These are phyloP conservation scores for Branchipolynoe longqiensis DNA, from an alignment of 2,888 invertebrate species.

Conservation along the genomic window DNA sequence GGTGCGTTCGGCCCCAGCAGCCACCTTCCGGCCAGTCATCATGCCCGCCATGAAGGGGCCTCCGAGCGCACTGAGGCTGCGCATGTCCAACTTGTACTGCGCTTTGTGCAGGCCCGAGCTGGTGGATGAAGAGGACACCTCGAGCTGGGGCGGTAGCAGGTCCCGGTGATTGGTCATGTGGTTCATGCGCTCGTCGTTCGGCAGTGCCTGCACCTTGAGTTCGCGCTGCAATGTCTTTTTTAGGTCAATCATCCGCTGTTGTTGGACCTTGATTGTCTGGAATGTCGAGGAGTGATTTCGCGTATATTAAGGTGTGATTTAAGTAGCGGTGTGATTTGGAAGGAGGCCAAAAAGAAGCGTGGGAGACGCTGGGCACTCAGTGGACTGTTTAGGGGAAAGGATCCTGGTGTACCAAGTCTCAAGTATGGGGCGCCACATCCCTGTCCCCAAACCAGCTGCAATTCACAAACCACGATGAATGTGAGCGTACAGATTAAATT, in stretches of 20 bases:
- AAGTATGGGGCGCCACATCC: too few relatives aligned
- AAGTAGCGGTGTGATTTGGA: too few relatives aligned
- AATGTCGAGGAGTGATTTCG: too few relatives aligned
- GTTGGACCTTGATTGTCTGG: conserved; percentile 88
- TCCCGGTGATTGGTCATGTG: conserved; percentile 16
- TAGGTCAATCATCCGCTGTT: conserved; percentile 93
- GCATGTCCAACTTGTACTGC: neutral
- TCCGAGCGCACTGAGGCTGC: neutral
- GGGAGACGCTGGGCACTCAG: too few relatives aligned
- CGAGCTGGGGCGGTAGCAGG: neutral
- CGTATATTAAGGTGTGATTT: too few relatives aligned
- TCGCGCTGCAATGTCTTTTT: conserved; percentile 95
- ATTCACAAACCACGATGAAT: too few relatives aligned
- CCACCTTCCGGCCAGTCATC: neutral
- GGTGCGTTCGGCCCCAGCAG: conserved; percentile 19
- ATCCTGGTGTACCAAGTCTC: too few relatives aligned
- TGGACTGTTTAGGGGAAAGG: too few relatives aligned
- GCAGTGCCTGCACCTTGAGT: conserved; percentile 83
- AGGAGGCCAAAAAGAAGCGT: too few relatives aligned
- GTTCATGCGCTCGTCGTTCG: conserved; percentile 79
- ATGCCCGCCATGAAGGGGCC: neutral
- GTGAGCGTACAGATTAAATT: too few relatives aligned
- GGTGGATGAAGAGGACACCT: neutral
- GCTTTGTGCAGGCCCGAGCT: neutral
- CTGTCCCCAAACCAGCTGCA: too few relatives aligned